Evolutionary conservation across 1,140 invertebrate genomes (phyloP).

Genomic region (Panulirus ornatus): DNA sequence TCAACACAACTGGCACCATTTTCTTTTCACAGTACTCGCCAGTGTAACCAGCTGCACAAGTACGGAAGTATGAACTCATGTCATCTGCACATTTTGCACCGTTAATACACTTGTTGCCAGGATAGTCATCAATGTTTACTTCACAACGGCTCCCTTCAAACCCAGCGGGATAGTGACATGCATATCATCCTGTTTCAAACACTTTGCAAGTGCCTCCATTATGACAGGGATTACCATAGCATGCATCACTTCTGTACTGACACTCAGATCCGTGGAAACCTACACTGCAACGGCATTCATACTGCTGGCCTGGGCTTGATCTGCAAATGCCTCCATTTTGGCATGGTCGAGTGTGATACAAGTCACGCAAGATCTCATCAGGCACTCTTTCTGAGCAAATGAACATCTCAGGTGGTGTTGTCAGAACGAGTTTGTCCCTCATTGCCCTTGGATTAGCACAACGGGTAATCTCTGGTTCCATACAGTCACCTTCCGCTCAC

Average conservation of each 20-base stretch:
- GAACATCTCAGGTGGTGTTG: slow-evolving; percentile 91
- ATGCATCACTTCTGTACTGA: slow-evolving; percentile 96
- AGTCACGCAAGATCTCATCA: slow-evolving; percentile 91
- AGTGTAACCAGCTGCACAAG: slow-evolving; percentile 89
- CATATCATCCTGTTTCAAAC: slow-evolving; percentile 93
- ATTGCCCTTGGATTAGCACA: slow-evolving; percentile 93
- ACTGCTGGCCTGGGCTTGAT: slow-evolving; percentile 79
- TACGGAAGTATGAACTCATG: slow-evolving; percentile 90
- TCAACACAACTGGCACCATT: slow-evolving; percentile 94
- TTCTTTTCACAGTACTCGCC: slow-evolving; percentile 80
- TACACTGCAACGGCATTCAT: slow-evolving; percentile 84
- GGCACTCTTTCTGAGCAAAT: slow-evolving; percentile 84
- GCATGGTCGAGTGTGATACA: slow-evolving; percentile 93
- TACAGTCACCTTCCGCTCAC: slow-evolving; percentile 97
- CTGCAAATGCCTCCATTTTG: slow-evolving; percentile 91
- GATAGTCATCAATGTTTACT: slow-evolving; percentile 93
- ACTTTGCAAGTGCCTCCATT: slow-evolving; percentile 92
- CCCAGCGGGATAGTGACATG: slow-evolving; percentile 90
- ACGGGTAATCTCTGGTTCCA: slow-evolving; percentile 97
- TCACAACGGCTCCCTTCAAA: slow-evolving; percentile 95
- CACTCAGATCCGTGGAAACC: slow-evolving; percentile 96
- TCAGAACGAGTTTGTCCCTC: slow-evolving; percentile 95
- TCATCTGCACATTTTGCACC: slow-evolving; percentile 93
- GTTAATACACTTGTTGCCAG: slow-evolving; percentile 89
- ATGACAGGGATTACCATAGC: slow-evolving; percentile 95